A percentile compares a stretch with the other conserved stretches of the same genome.
These are phyloP conservation scores for Dipodomys ordii DNA, from an alignment of 2,113 vertebrate species.

Conservation along the genomic window DNA sequence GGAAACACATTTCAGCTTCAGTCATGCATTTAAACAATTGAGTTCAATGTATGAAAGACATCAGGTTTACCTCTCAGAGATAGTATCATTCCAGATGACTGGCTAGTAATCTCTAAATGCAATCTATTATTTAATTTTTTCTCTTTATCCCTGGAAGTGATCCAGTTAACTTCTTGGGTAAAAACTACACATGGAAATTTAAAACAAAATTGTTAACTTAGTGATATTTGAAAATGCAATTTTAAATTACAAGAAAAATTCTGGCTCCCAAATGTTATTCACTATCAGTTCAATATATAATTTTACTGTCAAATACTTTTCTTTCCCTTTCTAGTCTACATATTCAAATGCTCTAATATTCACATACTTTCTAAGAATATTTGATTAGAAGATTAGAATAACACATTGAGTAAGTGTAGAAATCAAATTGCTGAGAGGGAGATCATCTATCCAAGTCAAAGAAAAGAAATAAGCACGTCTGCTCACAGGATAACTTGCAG, in stretches of 20 bases:
- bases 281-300: neutral
- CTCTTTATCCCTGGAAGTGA: neutral
- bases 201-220: conserved; percentile 54
- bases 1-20: no score
- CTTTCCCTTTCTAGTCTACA: conserved; percentile 29
- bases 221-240: conserved; percentile 29
- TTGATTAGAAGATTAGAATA: conserved; percentile 23
- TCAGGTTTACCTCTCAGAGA: neutral
- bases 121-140: neutral
- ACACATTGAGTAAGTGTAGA: neutral
- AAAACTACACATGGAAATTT: conserved; percentile 13
- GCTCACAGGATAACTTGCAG: neutral
- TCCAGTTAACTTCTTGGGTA: conserved; percentile 57
- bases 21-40: neutral
- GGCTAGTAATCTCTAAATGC: conserved; percentile 32
- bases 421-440: neutral
- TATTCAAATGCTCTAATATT: neutral
- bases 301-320: conserved; percentile 40
- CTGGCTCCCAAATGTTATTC: conserved; percentile 44
- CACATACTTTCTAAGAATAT: neutral
- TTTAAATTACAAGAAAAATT: conserved; percentile 40
- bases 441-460: neutral
- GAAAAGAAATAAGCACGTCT: neutral
- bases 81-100: conserved; percentile 8
- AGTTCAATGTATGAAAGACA: neutral